Evolutionary conservation across 2,113 vertebrate genomes (phyloP).

Genomic region (Pedionomus torquatus): DNA sequence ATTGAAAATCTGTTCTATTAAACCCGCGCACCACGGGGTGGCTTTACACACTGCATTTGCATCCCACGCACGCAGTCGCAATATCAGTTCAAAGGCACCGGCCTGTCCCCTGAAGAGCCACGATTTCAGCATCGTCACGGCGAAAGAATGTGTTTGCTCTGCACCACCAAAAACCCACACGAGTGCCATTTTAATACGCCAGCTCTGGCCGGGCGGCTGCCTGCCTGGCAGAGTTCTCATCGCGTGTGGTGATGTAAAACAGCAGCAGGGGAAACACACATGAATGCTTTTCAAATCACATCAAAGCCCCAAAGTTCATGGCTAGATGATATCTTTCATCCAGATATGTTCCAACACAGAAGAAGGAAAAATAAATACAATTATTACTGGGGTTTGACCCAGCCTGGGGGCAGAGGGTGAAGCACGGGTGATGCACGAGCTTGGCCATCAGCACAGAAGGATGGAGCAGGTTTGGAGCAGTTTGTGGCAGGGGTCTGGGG

Average conservation of each 20-base stretch:
- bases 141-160: background rate
- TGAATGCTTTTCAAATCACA: background rate
- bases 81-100: background rate
- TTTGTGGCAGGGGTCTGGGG: accelerated
- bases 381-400: background rate
- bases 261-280: background rate
- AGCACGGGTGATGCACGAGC: accelerated
- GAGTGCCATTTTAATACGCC: accelerated
- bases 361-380: background rate
- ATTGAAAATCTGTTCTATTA: background rate
- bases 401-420: background rate
- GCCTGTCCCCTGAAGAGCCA: background rate
- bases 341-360: background rate
- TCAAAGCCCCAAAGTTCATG: background rate
- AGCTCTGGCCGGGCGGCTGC: background rate
- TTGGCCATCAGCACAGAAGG: background rate
- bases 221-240: background rate
- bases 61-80: background rate
- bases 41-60: background rate
- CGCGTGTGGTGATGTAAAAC: background rate
- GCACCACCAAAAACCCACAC: background rate
- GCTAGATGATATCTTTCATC: background rate
- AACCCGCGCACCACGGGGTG: background rate
- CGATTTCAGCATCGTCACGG: background rate
- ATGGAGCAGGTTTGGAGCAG: background rate